A percentile compares a stretch with the other conserved stretches of the same genome.
Conservation (phyloP, 2,113 vertebrate species). For the Apodemus sylvaticus region DNA sequence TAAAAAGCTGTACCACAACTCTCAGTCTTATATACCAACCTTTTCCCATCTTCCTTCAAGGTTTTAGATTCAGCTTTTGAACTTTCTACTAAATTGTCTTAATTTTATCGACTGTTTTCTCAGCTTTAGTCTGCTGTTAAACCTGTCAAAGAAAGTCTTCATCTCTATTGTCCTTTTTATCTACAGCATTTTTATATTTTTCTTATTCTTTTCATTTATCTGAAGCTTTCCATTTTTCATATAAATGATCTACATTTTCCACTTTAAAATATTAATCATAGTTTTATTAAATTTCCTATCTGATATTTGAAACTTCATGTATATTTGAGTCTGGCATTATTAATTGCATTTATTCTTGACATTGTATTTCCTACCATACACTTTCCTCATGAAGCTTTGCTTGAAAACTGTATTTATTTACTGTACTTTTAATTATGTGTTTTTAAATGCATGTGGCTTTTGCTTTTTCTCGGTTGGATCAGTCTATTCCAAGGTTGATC, state of each 20-base stretch:
- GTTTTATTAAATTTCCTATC: slow-evolving; percentile 7
- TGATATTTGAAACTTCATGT: neutral
- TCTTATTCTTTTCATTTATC: neutral
- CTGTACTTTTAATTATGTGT: neutral
- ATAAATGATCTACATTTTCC: neutral
- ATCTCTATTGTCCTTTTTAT: neutral
- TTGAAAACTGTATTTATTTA: neutral
- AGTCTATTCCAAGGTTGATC: neutral
- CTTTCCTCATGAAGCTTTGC: neutral
- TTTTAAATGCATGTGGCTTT: neutral
- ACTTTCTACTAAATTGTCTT: neutral
- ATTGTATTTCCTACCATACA: neutral
- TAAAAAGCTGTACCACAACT: too few relatives aligned
- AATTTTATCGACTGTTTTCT: neutral
- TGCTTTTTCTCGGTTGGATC: neutral
- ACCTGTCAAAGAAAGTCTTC: neutral
- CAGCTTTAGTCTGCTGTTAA: neutral
- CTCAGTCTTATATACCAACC: neutral
- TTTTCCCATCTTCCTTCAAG: neutral
- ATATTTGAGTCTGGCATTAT: neutral
- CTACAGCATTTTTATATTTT: neutral
- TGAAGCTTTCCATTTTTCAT: slow-evolving; percentile 9
- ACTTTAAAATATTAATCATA: slow-evolving; percentile 35
- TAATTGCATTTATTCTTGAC: slow-evolving; percentile 15
- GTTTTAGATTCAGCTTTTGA: neutral